phyloP scores from a whole-genome alignment of 2,113 vertebrate genomes.

The Notothenia rossii region DNA sequence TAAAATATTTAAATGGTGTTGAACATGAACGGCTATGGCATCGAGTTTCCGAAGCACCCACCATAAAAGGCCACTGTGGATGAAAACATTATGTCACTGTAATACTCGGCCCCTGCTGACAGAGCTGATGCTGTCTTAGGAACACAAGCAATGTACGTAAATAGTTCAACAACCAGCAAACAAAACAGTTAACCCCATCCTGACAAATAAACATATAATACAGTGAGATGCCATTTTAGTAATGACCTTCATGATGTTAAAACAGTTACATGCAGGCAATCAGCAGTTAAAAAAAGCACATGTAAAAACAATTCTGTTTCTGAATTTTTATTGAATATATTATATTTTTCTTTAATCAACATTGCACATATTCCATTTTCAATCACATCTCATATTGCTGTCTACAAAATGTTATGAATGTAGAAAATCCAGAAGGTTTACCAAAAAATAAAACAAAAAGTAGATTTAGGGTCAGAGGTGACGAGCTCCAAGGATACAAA shows the following conservation, averaged over 20 bases:
- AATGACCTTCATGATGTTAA: neutral
- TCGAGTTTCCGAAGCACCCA: conserved; percentile 80
- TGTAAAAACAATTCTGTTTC: conserved; percentile 49
- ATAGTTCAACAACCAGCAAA: conserved; percentile 32
- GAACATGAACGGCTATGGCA: conserved; percentile 67
- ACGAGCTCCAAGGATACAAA: conserved; percentile 76
- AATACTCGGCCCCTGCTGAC: conserved; percentile 43
- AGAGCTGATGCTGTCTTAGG: conserved; percentile 38
- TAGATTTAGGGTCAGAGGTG: conserved; percentile 68
- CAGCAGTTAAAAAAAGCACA: conserved; percentile 12
- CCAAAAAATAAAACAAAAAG: conserved; percentile 54
- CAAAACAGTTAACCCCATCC: neutral
- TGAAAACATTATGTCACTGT: conserved; percentile 52
- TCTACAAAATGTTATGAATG: conserved; percentile 88
- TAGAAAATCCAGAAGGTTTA: conserved; percentile 85
- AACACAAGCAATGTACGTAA: conserved; percentile 21
- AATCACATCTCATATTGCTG: conserved; percentile 89
- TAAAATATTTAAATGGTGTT: conserved; percentile 85
- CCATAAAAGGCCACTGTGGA: conserved; percentile 39
- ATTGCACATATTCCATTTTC: conserved; percentile 89
- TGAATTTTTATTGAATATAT: conserved; percentile 86
- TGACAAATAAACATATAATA: neutral
- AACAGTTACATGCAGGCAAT: neutral
- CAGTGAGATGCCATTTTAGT: neutral
- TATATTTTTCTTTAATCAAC: conserved; percentile 86